These are phyloP conservation scores for Asbolus verrucosus DNA, from an alignment of 1,140 invertebrate species.

Conservation along the genomic window DNA sequence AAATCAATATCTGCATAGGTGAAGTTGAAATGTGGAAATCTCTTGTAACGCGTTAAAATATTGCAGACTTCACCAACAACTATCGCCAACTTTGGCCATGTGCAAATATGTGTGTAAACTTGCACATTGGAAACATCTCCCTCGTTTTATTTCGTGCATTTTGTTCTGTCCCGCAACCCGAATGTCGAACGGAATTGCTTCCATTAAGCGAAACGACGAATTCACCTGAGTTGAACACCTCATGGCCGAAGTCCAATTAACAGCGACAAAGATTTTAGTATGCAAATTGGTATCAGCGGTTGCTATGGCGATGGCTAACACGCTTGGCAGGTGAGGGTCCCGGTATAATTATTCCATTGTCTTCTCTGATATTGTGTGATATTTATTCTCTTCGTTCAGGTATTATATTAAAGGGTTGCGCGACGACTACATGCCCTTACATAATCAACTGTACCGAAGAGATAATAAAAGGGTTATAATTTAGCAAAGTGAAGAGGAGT, in stretches of 20 bases:
- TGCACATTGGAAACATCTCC: too few relatives aligned
- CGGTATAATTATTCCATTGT: conserved; percentile 61
- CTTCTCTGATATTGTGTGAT: conserved; percentile 55
- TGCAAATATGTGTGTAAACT: too few relatives aligned
- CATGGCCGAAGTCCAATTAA: conserved; percentile 60
- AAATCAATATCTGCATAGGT: conserved; percentile 54
- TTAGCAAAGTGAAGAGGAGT: conserved; percentile 14
- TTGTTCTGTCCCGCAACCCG: too few relatives aligned
- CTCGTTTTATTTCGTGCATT: too few relatives aligned
- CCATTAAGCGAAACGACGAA: too few relatives aligned
- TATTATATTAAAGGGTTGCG: conserved; percentile 40
- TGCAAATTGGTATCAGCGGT: conserved; percentile 63
- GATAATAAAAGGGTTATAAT: conserved; percentile 46
- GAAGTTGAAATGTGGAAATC: conserved; percentile 43
- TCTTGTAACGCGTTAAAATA: too few relatives aligned
- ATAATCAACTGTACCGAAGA: conserved; percentile 49
- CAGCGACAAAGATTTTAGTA: conserved; percentile 63
- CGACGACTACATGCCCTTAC: conserved; percentile 20
- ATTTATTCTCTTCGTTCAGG: conserved; percentile 52
- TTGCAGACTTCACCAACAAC: too few relatives aligned
- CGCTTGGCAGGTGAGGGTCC: conserved; percentile 58
- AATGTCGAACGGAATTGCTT: too few relatives aligned
- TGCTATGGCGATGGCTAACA: conserved; percentile 58
- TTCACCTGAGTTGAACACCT: conserved; percentile 35
- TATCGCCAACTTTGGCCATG: too few relatives aligned